A percentile compares a stretch with the other conserved stretches of the same genome.
phyloP scores from a whole-genome alignment of 2,888 invertebrate genomes.

The Melikaiella ostensackeni region DNA sequence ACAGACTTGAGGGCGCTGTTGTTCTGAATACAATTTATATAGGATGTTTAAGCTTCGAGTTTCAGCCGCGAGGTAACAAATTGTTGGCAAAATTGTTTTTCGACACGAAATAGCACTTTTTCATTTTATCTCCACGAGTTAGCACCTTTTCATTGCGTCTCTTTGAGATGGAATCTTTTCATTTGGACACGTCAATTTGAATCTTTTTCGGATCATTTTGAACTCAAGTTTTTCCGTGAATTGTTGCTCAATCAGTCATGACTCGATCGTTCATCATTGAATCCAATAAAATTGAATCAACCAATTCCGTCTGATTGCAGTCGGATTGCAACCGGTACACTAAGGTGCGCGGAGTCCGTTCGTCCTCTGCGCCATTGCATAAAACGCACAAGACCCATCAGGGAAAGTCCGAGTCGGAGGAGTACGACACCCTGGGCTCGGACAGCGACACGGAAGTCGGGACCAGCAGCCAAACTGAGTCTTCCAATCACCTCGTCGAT shows the following conservation, averaged over 20 bases:
- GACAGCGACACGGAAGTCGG: constrained; percentile 89
- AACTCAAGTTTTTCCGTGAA: not conserved
- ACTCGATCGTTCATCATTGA: constrained; percentile 56
- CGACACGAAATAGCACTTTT: no score
- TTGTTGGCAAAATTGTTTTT: no score
- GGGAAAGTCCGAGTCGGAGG: constrained; percentile 96
- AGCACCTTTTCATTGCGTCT: no score
- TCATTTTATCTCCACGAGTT: no score
- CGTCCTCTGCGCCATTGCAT: constrained; percentile 77
- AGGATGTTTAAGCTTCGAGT: no score
- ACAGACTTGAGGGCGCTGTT: no score
- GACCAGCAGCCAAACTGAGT: constrained; percentile 78
- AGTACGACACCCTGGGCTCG: constrained; percentile 91
- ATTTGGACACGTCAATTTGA: no score
- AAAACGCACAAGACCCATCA: constrained; percentile 87
- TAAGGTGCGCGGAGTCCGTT: constrained; percentile 77
- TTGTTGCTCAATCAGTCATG: constrained; percentile 50
- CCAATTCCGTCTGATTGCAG: constrained; percentile 77
- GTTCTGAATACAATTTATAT: no score
- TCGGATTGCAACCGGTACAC: constrained; percentile 78
- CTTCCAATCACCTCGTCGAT: constrained; percentile 78
- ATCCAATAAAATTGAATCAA: constrained; percentile 46
- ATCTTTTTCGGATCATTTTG: not conserved
- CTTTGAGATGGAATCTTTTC: no score
- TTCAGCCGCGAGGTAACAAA: no score